Evolutionary conservation across 2,888 invertebrate genomes (phyloP).

Genomic region (Fissipunctia ypsillon): DNA sequence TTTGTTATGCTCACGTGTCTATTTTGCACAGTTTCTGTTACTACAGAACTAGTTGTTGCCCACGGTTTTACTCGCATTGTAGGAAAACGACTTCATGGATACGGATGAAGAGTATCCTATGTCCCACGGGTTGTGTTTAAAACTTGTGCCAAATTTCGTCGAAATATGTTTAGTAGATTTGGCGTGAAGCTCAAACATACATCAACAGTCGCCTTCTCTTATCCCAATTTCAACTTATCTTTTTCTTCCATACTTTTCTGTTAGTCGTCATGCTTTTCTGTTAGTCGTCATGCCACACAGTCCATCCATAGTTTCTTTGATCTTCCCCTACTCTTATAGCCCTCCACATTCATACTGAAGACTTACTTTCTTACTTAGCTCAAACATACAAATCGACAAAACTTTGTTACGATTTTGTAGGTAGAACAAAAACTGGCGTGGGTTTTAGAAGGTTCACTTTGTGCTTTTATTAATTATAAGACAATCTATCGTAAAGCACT

Average conservation of each 20-base stretch:
- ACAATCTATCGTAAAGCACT: too few species aligned
- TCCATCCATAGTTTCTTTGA: too few species aligned
- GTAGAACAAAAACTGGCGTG: background rate
- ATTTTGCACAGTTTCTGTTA: background rate
- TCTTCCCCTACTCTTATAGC: too few species aligned
- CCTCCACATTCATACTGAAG: too few species aligned
- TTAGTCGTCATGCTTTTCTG: too few species aligned
- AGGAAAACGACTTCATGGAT: background rate
- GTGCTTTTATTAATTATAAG: background rate
- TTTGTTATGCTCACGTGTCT: background rate
- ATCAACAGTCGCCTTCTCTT: too few species aligned
- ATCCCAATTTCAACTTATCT: too few species aligned
- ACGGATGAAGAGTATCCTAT: background rate
- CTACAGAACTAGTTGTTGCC: background rate
- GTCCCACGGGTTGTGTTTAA: too few species aligned
- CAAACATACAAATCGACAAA: too few species aligned
- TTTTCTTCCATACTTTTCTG: too few species aligned
- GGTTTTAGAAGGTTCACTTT: background rate
- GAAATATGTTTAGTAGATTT: background rate
- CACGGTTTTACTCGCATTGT: background rate
- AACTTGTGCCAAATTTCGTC: background rate
- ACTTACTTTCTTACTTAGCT: too few species aligned
- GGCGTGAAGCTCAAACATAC: background rate
- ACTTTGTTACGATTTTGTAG: background rate
- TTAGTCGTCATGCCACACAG: too few species aligned